Evolutionary conservation across 2,888 invertebrate genomes (phyloP), one percentile per base, ranked within the genome.

Genomic region (Drosophila mettleri): DNA sequence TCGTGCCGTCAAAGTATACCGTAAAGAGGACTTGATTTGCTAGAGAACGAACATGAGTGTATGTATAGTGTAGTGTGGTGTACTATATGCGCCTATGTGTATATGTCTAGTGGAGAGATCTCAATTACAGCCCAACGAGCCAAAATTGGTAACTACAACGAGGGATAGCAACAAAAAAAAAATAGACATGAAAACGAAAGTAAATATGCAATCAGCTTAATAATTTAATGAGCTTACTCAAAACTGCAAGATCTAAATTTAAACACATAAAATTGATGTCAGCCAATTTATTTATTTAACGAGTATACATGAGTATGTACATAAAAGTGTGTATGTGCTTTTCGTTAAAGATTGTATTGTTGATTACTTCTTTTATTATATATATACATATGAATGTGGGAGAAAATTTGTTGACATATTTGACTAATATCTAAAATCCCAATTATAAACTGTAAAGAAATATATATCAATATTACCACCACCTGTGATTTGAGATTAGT

Each of bases 121-220:
- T 29, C 41, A 73, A 39, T 33, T 16, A 39, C 18, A 64, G 31
- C 34, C 45, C 16, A 49, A 29, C 51, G 29, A 24, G 24, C 16
- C 7, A 31, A 18, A 43, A 24, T 43, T 12, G 48, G 41, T n/a
- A 49, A 59, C 39, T 39, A 63, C 48, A 66, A 63, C 39, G 18
- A 33, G 18, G 33, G 16, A 46, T 38, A 59, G 16, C 12, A 57
- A 39, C 49, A 85, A 67, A 31, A 60, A 33, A 33, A 20, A 51
- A 51, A 41, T 14, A 33, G 33, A 41, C 49, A 84, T 88, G 83
- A 84, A 88, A 84, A 78, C 87, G 64, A 88, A 84, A 84, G 88
- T 84, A 84, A 84, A 83, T 83, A 84, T 74, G 22, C 53, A 43
- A 63, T 55, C 20, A 74, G 43, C 16, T 57, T 38, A 75, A 58